Evolutionary conservation across 1,140 invertebrate species (phyloP), one percentile per base, ranked within the genome.

Genomic region (Leucophenga varia): DNA sequence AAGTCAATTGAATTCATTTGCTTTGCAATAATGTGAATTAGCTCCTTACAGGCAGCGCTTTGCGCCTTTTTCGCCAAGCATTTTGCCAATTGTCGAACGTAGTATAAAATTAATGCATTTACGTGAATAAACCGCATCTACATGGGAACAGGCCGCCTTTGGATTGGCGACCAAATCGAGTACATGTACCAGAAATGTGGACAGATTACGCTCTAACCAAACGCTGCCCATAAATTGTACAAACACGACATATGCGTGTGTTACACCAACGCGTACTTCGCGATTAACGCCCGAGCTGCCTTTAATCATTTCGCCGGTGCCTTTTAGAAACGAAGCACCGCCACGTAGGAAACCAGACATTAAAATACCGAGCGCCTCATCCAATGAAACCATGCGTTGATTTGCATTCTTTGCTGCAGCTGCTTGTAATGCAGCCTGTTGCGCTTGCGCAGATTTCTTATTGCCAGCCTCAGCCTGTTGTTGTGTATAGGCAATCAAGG

Each of bases 91-190:
- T 2, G 93, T 87, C 46, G 91, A 88, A 28, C 93, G 82, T 32
- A 98, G 79, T 61, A 99, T 95, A 72, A 97, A 99, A 68, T 90
- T 92, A 35, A 99, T 90, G 75, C 97, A 99, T 77, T 97, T 97
- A 52, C 97, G 81, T 1, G 95, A 97, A 76, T 97, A 97, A 3
- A 99, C 94, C 21, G 94, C 94, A 77, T 99, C 97, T 5, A 98
- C 91, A 72, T 98, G 95, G 0, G 93, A 93, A 9, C 89, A 90
- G 0, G 93, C 91, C 10, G 93, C 91, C 78, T 94, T 95, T 1
- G 93, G 93, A 80, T 92, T 93, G 0, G 91, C 89, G 1, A 95
- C 93, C 46, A 98, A 76, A 59, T 97, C 94, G 22, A 98, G 75
- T 3, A 98, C 83, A 75, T 99, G 96, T 12, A 83, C 84, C 9